Evolutionary conservation across 2,797 vertebrate species (phyloP).

Genomic region (Erpetoichthys calabaricus): DNA sequence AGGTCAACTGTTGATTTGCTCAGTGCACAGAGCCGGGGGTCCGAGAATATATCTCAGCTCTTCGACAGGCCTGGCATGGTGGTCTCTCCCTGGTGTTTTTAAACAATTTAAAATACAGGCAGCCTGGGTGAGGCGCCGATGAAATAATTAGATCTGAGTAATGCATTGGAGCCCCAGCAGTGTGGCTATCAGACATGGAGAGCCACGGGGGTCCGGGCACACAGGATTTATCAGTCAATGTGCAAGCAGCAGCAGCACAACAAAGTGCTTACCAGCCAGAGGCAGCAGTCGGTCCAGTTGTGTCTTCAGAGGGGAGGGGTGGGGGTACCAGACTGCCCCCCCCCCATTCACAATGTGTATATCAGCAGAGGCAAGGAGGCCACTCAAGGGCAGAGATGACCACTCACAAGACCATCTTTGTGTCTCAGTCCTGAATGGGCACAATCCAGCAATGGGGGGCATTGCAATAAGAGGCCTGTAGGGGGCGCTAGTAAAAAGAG

Average conservation of each 20-base stretch:
- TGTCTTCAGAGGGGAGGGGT: no score
- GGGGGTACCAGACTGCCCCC: no score
- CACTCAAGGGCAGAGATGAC: no score
- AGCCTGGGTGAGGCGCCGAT: conserved; percentile 38
- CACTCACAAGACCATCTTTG: no score
- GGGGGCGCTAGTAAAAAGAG: no score
- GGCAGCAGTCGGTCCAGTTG: no score
- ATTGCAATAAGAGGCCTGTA: no score
- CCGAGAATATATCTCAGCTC: conserved; percentile 73
- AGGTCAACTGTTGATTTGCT: conserved; percentile 94
- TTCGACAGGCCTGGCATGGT: conserved; percentile 40
- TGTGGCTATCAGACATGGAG: conserved; percentile 30
- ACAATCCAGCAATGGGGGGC: no score
- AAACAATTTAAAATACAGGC: conserved; percentile 39
- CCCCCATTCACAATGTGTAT: no score
- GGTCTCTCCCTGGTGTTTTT: conserved; percentile 27
- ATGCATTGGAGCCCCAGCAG: conserved; percentile 57
- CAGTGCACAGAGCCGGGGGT: conserved; percentile 65
- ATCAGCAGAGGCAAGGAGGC: no score
- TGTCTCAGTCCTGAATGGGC: no score
- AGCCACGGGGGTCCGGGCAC: no score
- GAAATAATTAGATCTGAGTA: conserved; percentile 60
- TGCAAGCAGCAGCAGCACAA: conserved; percentile 29
- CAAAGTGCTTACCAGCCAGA: conserved; percentile 20
- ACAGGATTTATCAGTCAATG: conserved; percentile 24